These are phyloP conservation scores for Melinaea menophilus DNA, from an alignment of 2,888 invertebrate genomes.

Conservation along the genomic window DNA sequence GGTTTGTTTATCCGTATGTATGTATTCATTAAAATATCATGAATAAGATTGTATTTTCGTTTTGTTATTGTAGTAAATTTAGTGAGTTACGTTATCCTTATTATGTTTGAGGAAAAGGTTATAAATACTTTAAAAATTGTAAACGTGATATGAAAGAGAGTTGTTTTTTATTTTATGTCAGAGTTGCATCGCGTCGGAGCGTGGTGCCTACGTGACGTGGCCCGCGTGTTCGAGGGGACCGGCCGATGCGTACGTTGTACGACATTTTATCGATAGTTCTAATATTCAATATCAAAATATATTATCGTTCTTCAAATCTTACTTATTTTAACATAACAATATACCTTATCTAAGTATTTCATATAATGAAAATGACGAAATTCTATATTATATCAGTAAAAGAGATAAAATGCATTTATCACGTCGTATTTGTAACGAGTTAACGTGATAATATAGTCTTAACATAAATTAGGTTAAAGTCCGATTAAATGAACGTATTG, in stretches of 20 bases:
- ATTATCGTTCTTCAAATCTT: not conserved
- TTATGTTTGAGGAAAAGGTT: no score
- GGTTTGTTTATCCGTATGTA: no score
- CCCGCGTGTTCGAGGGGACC: conserved; percentile 58
- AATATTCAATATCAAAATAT: not conserved
- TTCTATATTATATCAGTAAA: not conserved
- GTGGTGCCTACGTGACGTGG: conserved; percentile 72
- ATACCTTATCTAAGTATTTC: not conserved
- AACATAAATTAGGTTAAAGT: conserved; percentile 1
- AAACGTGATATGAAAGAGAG: conserved; percentile 16
- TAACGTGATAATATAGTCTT: conserved; percentile 6
- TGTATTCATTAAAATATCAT: no score
- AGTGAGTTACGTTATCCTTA: no score
- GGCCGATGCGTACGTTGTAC: conserved; percentile 54
- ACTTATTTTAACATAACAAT: not conserved
- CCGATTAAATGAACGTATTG: conserved; percentile 17
- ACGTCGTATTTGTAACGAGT: conserved; percentile 2
- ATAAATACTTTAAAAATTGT: no score
- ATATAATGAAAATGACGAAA: not conserved
- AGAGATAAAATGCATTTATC: not conserved
- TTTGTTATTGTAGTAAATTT: no score
- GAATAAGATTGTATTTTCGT: no score
- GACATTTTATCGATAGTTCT: conserved; percentile 23
- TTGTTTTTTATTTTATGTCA: conserved; percentile 23
- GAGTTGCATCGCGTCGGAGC: conserved; percentile 20